Percentiles rank a stretch among this genome's conserved stretches.
Evolutionary conservation across 1,140 invertebrate genomes (phyloP).

Genomic region (Diorhabda carinulata): DNA sequence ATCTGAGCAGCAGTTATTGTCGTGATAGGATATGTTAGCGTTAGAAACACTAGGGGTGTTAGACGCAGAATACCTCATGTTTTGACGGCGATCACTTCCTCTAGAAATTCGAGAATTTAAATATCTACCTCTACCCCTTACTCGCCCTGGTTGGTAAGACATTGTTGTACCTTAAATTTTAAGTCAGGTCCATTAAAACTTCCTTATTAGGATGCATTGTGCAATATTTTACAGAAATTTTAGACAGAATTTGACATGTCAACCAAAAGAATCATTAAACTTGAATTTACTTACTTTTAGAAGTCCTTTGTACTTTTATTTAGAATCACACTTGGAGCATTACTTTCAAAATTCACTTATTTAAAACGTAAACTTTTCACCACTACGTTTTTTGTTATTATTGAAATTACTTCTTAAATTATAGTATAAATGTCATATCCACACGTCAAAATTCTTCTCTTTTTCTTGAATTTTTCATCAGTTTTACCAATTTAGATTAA

Average conservation of each 20-base stretch:
- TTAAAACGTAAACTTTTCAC: too few relatives aligned
- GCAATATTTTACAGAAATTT: neutral
- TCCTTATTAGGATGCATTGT: neutral
- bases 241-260: neutral
- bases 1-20: constrained; percentile 35
- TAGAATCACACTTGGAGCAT: neutral
- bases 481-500: too few relatives aligned
- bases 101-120: constrained; percentile 6
- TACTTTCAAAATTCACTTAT: too few relatives aligned
- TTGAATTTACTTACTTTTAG: neutral
- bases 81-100: neutral
- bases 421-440: too few relatives aligned
- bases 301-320: neutral
- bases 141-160: constrained; percentile 11
- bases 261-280: neutral
- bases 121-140: constrained; percentile 14
- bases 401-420: neutral
- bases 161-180: constrained; percentile 3
- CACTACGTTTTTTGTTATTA: neutral
- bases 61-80: neutral
- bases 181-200: too few relatives aligned
- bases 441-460: too few relatives aligned
- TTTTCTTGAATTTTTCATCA: too few relatives aligned
- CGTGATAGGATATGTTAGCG: constrained; percentile 34
- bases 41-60: neutral